phyloP scores from a whole-genome alignment of 2,888 invertebrate genomes.

The Drosophila acutilabella region DNA sequence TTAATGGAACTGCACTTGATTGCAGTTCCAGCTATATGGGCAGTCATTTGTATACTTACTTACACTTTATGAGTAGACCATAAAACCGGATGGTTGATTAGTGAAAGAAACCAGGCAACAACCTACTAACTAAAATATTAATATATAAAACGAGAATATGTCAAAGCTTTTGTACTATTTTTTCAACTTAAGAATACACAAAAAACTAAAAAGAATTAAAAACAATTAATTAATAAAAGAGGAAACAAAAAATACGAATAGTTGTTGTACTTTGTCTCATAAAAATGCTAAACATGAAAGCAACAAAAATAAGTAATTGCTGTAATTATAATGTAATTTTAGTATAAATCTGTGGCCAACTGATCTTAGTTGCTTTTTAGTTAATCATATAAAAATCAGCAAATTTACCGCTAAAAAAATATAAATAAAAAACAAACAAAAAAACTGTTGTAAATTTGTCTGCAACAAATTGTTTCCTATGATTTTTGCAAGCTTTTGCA shows the following conservation, averaged over 20 bases:
- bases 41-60: constrained; percentile 80
- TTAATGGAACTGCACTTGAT: constrained; percentile 62
- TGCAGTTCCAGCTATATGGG: constrained; percentile 83
- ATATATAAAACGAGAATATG: constrained; percentile 49
- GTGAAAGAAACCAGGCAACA: constrained; percentile 47
- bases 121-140: constrained; percentile 50
- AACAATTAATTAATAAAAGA: constrained; percentile 31
- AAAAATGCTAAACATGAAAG: constrained; percentile 53
- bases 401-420: constrained; percentile 16
- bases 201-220: constrained; percentile 42
- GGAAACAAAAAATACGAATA: constrained; percentile 52
- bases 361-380: constrained; percentile 74
- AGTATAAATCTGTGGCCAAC: constrained; percentile 68
- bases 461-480: constrained; percentile 76
- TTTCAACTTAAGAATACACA: constrained; percentile 65
- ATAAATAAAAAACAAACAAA: constrained; percentile 46
- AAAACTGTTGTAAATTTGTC: constrained; percentile 50
- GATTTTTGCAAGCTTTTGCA: constrained; percentile 78
- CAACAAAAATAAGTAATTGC: constrained; percentile 58
- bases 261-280: constrained; percentile 82
- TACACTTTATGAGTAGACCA: constrained; percentile 48
- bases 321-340: constrained; percentile 75
- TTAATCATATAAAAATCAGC: constrained; percentile 52
- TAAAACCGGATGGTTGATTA: constrained; percentile 55
- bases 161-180: constrained; percentile 82